Base-by-base conservation (phyloP, 2,113 vertebrate genomes). In the Anas platyrhynchos region DNA sequence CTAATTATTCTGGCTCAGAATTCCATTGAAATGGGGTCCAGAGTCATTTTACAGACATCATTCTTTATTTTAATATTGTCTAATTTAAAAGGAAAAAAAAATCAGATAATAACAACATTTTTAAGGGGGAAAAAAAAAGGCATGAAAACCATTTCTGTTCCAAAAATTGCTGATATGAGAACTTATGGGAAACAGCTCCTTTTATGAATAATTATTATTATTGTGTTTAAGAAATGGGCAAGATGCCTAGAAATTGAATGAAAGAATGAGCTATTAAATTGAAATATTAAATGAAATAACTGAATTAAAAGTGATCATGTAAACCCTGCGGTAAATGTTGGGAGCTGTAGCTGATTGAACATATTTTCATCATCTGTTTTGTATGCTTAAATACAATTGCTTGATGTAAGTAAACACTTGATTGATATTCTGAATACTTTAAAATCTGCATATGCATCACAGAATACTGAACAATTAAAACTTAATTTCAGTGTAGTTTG, bases 261-360 rank as follows among this genome's bases (percentile, higher is more conserved):
- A 97, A 97, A 96, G 96, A 96, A 96, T 73, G 81, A 96, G 66
- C 86, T 97, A 97, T 97, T 97, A 97, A 97, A 97, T 97, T 97
- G 97, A 97, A 97, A 97, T 97, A 97, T 97, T 97, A 97, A 97
- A 97, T 96, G 85, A 96, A 96, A 97, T 97, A 97, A 97, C 95
- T 97, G 96, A 97, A 97, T 97, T 97, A 96, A 96, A 96, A 96
- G 83, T 80, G 87, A 96, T 97, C 94, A 59, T 80, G 91, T 96
- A 97, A 97, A 91, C 89, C 73, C 74, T 84, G 82, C 89, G 87
- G 69, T 94, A 96, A 96, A 90, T 93, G 76, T 90, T 94, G 84
- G 91, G 91, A 89, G 73, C 84, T 97, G 88, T 90, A 96, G 91
- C 92, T 96, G 94, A 94, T 90, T 97, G 96, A 96, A 97, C 95